Evolutionary conservation across 2,888 invertebrate species (phyloP), one percentile per base, ranked within the genome.

Genomic region (Adineta ricciae): DNA sequence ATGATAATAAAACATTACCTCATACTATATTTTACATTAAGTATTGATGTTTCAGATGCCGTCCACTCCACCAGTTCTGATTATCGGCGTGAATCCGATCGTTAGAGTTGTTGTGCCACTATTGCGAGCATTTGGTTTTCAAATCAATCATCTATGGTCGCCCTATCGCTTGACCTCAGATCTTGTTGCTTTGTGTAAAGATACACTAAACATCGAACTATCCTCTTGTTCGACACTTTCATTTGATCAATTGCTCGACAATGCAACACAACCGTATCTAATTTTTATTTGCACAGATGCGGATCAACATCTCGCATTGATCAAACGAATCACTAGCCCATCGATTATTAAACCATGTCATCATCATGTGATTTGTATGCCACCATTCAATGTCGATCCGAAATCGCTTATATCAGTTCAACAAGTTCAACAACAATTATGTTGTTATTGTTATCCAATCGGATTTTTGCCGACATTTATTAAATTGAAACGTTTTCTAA

Each of bases 341-440:
- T 78, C 78, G 19, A 78, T n/a, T 41, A 41, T 78, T 41, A 78
- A 41, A 19, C 41, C 38, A 78, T 41, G 2, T 41, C 11, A 24
- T 41, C 78, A 78, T 78, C 78, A 78, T 78, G 38, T 78, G 24
- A n/a, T 78, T 78, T 78, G 78, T n/a, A 78, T 78, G 78, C 41
- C 78, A 78, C 78, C 78, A 78, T 78, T 78, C 41, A 41, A 38
- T 78, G 41, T 78, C 8, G 78, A 78, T 41, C 41, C 78, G 41
- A 38, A 41, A 78, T 38, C 24, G n/a, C 78, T 78, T 8, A n/a
- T 41, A 78, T 41, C 38, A 41, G n/a, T 41, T 11, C 41, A 38
- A 73, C 73, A 73, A 24, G 38, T 38, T 38, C 36, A 78, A 78
- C 38, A 38, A 41, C 41, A 41, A 41, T 5, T 78, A n/a, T 41